Evolutionary conservation across 2,113 vertebrate species (phyloP).

Genomic region (Anarhynchus alexandrinus): DNA sequence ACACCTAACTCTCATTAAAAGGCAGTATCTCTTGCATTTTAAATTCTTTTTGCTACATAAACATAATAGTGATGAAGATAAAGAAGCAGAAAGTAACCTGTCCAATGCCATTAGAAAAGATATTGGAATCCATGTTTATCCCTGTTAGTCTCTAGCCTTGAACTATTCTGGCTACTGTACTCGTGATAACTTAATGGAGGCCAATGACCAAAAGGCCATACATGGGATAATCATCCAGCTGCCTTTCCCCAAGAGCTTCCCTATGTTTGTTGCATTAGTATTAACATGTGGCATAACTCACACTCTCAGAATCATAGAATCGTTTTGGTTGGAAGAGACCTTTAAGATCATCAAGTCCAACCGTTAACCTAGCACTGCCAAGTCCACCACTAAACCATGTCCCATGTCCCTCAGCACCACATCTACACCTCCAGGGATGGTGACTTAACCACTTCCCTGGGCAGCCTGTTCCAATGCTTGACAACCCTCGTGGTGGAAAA

Average conservation of each 20-base stretch:
- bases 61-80: background rate
- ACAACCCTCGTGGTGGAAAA: background rate
- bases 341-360: background rate
- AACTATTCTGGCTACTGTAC: background rate
- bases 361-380: background rate
- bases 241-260: background rate
- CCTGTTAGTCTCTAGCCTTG: background rate
- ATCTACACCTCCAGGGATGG: background rate
- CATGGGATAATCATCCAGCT: background rate
- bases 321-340: background rate
- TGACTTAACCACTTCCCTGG: background rate
- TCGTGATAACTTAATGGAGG: background rate
- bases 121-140: background rate
- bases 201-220: background rate
- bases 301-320: background rate
- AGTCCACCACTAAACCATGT: background rate
- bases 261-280: background rate
- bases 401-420: background rate
- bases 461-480: background rate
- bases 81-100: background rate
- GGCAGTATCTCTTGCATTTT: background rate
- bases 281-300: background rate
- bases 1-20: background rate
- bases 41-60: background rate
- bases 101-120: background rate